These are phyloP conservation scores for Hipposideros armiger DNA, from an alignment of 2,113 vertebrate genomes.

Conservation along the genomic window DNA sequence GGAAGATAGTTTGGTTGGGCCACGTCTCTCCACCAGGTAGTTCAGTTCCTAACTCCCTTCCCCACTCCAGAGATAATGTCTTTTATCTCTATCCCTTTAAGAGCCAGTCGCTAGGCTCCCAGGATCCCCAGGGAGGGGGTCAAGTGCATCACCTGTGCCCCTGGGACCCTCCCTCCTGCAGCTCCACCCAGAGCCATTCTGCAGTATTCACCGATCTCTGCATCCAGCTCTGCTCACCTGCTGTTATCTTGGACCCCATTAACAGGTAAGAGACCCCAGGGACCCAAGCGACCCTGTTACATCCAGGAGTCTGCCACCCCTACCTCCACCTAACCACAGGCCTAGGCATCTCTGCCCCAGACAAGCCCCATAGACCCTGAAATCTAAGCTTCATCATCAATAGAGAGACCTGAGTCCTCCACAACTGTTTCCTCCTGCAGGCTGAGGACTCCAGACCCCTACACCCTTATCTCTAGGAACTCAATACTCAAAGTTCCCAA, in stretches of 20 bases:
- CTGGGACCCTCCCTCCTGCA: conserved; percentile 44
- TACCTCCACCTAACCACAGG: neutral
- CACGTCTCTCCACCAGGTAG: neutral
- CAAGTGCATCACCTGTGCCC: conserved; percentile 58
- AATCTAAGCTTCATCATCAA: neutral
- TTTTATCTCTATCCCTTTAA: conserved; percentile 71
- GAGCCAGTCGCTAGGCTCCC: conserved; percentile 67
- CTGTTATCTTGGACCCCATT: conserved; percentile 4
- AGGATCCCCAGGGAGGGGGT: conserved; percentile 47
- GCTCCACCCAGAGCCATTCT: conserved; percentile 36
- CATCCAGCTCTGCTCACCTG: neutral
- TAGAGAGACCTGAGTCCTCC: neutral
- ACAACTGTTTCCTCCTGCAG: neutral
- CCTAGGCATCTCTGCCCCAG: neutral
- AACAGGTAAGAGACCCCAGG: conserved; percentile 76
- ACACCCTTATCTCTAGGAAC: neutral
- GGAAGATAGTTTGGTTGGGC: neutral
- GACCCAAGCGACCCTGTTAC: neutral
- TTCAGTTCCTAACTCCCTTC: neutral
- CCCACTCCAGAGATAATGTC: neutral
- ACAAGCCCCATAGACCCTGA: neutral
- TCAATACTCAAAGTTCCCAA: neutral
- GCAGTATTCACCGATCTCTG: conserved; percentile 1
- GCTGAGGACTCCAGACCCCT: neutral
- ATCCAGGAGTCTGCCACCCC: neutral